phyloP scores from a whole-genome alignment of 1,140 invertebrate species.

The Megalopta genalis region DNA sequence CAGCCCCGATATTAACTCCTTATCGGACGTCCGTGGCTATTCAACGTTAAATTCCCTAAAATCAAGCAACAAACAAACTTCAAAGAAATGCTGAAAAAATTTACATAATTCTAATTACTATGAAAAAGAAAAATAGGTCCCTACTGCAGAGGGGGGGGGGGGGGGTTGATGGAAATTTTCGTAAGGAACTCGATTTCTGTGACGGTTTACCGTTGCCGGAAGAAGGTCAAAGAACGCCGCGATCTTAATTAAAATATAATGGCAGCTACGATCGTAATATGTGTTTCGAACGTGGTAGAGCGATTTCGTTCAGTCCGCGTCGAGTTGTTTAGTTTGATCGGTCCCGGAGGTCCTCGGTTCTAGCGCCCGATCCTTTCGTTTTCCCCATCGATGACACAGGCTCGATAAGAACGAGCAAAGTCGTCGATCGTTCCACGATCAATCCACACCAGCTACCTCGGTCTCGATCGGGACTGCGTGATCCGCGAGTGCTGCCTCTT shows the following conservation, averaged over 20 bases:
- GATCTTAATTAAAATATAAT: conserved; percentile 73
- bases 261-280: background rate
- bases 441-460: background rate
- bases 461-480: background rate
- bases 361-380: too few species aligned
- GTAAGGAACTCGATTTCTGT: too few species aligned
- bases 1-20: too few species aligned
- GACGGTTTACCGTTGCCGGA: conserved; percentile 6
- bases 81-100: too few species aligned
- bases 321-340: conserved; percentile 57
- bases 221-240: background rate
- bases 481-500: background rate
- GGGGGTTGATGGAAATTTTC: too few species aligned
- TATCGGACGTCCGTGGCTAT: too few species aligned
- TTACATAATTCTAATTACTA: too few species aligned
- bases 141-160: too few species aligned
- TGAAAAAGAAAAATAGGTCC: too few species aligned
- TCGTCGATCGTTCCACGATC: background rate
- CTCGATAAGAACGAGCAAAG: background rate
- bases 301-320: conserved; percentile 54
- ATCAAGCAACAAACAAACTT: too few species aligned
- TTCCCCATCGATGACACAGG: background rate
- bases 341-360: background rate
- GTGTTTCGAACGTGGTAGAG: conserved; percentile 35
- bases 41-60: too few species aligned